Base-by-base conservation (phyloP, 2,797 vertebrate species). In the Sphaeramia orbicularis region DNA sequence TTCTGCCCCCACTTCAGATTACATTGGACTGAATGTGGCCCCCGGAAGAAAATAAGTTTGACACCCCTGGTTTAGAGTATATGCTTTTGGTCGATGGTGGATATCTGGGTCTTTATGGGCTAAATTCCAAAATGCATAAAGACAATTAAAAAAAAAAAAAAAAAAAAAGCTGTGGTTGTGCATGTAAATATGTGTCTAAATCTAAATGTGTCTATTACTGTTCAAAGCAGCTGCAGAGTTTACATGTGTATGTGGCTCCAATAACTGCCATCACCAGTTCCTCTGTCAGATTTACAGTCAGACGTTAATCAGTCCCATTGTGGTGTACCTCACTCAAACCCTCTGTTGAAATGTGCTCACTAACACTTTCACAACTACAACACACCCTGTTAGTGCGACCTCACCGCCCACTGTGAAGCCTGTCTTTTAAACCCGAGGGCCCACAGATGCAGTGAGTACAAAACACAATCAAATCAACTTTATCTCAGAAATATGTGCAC, bases 201-300 rank as follows among this genome's bases (percentile, higher is more conserved):
- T 24, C n/a, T n/a, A n/a, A n/a, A n/a, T 30, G 12, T 21, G 35
- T 69, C 83, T 18, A 89, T 89, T 86, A 79, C 72, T 54, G 54
- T 68, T 43, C 35, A 15, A 61, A 77, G 78, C 89, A 89, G 81
- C 82, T 85, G 86, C 76, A 59, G 56, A 64, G 71, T 55, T 78
- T 30, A 64, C 73, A 74, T 83, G 79, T 66, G 82, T 71, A 49
- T 80, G 79, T 49, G 69, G 74, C 78, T 50, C 27, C 75, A 42
- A 71, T 69, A 81, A 75, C 73, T 84, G 84, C 80, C 85, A 86
- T 79, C 76, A 30, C 50, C 57, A 60, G 61, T 81, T 86, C 83
- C 76, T 2, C 58, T 44, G 65, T 85, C 58, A 92, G 93, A 93
- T 92, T 94, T 93, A 93, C 76, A 74, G 89, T 84, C 84, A 78